These are phyloP conservation scores for Oreohelix idahoensis DNA, from an alignment of 1,140 invertebrate genomes.

Conservation along the genomic window DNA sequence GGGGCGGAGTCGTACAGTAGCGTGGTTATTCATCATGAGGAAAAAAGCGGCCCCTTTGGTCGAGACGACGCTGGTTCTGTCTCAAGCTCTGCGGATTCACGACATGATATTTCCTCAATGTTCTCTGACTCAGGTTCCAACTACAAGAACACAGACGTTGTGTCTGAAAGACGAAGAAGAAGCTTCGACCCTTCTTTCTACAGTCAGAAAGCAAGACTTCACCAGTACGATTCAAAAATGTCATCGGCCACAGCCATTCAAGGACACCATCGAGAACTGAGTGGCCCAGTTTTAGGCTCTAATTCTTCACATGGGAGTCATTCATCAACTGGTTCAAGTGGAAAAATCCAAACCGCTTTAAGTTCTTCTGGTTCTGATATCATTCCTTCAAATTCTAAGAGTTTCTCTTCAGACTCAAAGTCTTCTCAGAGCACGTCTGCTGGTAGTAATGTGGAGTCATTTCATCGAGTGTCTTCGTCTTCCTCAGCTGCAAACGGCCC, in stretches of 20 bases:
- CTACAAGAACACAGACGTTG: constrained; percentile 26
- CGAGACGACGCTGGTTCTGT: constrained; percentile 59
- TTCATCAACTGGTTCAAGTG: background rate
- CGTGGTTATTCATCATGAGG: constrained; percentile 64
- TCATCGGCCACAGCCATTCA: background rate
- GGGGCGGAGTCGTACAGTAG: constrained; percentile 66
- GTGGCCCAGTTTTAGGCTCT: background rate
- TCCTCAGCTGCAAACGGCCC: background rate
- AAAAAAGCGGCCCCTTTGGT: constrained; percentile 58
- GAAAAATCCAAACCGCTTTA: background rate
- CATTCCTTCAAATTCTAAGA: background rate
- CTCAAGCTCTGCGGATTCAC: constrained; percentile 52
- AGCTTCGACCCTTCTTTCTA: constrained; percentile 56
- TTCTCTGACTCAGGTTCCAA: constrained; percentile 28
- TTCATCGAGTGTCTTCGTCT: background rate
- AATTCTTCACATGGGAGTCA: background rate
- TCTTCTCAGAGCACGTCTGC: background rate
- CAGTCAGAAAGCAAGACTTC: constrained; percentile 4
- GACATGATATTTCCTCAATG: constrained; percentile 45
- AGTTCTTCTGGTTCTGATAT: background rate
- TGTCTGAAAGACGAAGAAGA: constrained; percentile 44
- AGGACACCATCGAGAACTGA: constrained; percentile 13
- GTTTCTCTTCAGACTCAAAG: constrained; percentile 21
- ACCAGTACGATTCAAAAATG: background rate
- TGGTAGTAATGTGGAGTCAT: background rate